Evolutionary conservation across 2,888 invertebrate genomes (phyloP).

Genomic region (Amorpha juglandis): DNA sequence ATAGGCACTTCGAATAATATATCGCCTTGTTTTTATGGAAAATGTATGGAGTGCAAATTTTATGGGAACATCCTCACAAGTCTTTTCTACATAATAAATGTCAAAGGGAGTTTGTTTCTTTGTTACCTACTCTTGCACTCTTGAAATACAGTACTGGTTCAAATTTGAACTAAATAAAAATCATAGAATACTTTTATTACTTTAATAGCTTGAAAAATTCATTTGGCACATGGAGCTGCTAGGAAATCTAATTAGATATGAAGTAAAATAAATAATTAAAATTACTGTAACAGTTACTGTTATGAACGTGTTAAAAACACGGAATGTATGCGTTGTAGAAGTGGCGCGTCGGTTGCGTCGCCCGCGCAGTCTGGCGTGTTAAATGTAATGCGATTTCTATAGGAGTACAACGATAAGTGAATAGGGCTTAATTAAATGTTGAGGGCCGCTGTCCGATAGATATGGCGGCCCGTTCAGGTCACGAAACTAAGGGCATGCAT

Average conservation of each 20-base stretch:
- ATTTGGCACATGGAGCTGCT: no score
- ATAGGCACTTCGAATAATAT: slow-evolving; percentile 38
- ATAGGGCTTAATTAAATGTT: slow-evolving; percentile 75
- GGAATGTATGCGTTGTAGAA: slow-evolving; percentile 52
- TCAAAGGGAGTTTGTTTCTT: background rate
- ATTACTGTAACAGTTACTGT: background rate
- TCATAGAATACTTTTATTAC: background rate
- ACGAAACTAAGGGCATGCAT: slow-evolving; percentile 61
- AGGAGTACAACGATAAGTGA: slow-evolving; percentile 73
- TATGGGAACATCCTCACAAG: background rate
- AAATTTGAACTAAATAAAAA: background rate
- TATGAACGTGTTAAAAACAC: slow-evolving; percentile 26
- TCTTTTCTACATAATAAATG: background rate
- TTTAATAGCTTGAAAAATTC: no score
- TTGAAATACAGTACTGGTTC: background rate
- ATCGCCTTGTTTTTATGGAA: slow-evolving; percentile 22
- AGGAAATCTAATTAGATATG: no score
- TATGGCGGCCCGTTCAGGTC: slow-evolving; percentile 60
- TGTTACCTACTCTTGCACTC: background rate
- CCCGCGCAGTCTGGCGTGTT: slow-evolving; percentile 61
- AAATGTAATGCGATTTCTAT: slow-evolving; percentile 70
- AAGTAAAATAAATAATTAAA: no score
- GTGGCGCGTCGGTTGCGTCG: slow-evolving; percentile 43
- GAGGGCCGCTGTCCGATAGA: slow-evolving; percentile 66
- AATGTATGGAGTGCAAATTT: slow-evolving; percentile 8